A percentile compares a stretch with the other conserved stretches of the same genome.
phyloP scores from a whole-genome alignment of 2,797 vertebrate species.

The Sebastes vulpes region DNA sequence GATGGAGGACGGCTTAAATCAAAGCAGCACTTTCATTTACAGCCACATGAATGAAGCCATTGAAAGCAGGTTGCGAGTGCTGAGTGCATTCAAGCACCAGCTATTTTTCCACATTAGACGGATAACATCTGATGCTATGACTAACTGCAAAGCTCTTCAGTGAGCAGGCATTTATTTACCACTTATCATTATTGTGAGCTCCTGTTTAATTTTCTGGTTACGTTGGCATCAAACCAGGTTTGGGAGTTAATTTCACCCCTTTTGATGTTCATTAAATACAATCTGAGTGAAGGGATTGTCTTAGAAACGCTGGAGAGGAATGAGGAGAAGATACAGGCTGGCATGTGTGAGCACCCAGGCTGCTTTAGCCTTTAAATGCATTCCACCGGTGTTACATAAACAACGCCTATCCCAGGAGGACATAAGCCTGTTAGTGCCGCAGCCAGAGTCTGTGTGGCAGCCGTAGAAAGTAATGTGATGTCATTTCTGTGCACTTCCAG shows the following conservation, averaged over 20 bases:
- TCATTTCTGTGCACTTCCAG: conserved; percentile 52
- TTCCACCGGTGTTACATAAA: conserved; percentile 47
- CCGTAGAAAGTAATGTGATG: conserved; percentile 49
- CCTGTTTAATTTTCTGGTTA: conserved; percentile 43
- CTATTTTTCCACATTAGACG: conserved; percentile 46
- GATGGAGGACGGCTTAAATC: conserved; percentile 31
- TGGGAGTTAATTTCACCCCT: conserved; percentile 28
- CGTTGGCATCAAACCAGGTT: conserved; percentile 27
- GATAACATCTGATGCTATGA: conserved; percentile 38
- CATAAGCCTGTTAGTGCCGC: conserved; percentile 37
- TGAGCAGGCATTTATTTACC: conserved; percentile 36
- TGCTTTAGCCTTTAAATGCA: conserved; percentile 42
- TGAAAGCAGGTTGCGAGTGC: conserved; percentile 30
- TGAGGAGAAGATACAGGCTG: conserved; percentile 34
- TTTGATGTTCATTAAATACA: conserved; percentile 49
- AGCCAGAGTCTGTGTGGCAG: conserved; percentile 21
- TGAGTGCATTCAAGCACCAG: conserved; percentile 24
- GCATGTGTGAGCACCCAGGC: conserved; percentile 26
- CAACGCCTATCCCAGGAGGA: conserved; percentile 34
- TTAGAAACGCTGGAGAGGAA: conserved; percentile 28
- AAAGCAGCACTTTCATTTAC: conserved; percentile 40
- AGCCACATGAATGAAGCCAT: conserved; percentile 31
- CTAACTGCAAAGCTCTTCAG: conserved; percentile 36
- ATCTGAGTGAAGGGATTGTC: conserved; percentile 37
- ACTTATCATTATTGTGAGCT: conserved; percentile 31